Base-by-base conservation (phyloP, 2,888 invertebrate genomes). In the Cremastobaeus sp. region DNA sequence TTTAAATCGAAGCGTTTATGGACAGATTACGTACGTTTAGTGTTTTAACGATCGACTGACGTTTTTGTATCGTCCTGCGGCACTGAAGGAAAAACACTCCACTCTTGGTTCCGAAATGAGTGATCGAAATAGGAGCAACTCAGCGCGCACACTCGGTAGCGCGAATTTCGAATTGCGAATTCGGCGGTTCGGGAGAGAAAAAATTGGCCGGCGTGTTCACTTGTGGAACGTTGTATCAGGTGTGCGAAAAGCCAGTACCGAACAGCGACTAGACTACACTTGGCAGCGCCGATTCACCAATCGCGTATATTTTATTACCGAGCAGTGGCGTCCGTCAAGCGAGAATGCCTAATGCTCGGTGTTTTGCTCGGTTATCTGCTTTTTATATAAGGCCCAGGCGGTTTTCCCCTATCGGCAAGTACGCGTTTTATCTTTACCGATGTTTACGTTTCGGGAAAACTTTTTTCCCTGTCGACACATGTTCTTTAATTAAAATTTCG, bases 391-490 rank as follows among this genome's bases (percentile, higher is more conserved):
- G 35, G 21, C 28, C 41, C 9, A 34, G 5, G 14, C 47, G 48
- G 41, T 57, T 62, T 69, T 73, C 62, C 66, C 62, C 72, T 43
- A 73, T 66, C 72, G 72, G 66, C 66, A 73, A 73, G 47, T 37
- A 17, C 43, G 72, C 32, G 48, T 28, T 45, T 66, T 66, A 62
- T 35, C 54, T 48, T 73, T 73, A 66, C 48, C 72, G 59, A 73
- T 73, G 47, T 60, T 66, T 45, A 47, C 48, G 30, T 68, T 43
- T 41, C 18, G 4, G 6, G 15, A 25, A 28, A 1, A 8, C 0
- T 18, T 30, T 55, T 43, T 21, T 34, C 30, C 15, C n/a, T n/a
- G n/a, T n/a, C n/a, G n/a, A n/a, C n/a, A n/a, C n/a, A n/a, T n/a
- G n/a, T n/a, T n/a, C n/a, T n/a, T n/a, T n/a, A n/a, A n/a, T n/a